These are phyloP conservation scores for Torymus aiolomorphi DNA, from an alignment of 2,888 invertebrate species.

Conservation along the genomic window DNA sequence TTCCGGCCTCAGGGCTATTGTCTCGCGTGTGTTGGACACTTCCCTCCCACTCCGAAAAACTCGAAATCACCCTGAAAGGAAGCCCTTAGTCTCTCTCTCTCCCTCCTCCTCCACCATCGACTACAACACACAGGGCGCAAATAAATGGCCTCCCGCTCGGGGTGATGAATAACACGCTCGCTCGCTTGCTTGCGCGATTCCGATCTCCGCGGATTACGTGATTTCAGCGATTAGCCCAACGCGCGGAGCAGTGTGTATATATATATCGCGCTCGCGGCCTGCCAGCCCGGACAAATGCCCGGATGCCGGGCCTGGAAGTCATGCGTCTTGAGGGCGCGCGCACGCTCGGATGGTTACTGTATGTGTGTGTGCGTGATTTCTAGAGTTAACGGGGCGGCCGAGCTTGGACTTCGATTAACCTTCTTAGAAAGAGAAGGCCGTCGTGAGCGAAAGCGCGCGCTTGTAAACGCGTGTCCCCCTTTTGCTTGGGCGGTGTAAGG, in stretches of 20 bases:
- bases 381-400: slow-evolving; percentile 30
- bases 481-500: too few relatives aligned
- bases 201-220: slow-evolving; percentile 59
- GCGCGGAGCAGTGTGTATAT: slow-evolving; percentile 66
- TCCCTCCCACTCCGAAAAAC: too few relatives aligned
- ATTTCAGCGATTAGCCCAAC: slow-evolving; percentile 58
- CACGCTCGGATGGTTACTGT: background rate
- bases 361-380: background rate
- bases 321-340: slow-evolving; percentile 70
- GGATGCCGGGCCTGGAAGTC: slow-evolving; percentile 75
- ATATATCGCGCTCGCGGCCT: slow-evolving; percentile 46
- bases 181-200: slow-evolving; percentile 28
- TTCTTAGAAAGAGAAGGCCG: slow-evolving; percentile 2
- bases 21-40: too few relatives aligned
- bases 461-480: too few relatives aligned
- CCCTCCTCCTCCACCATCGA: background rate
- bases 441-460: too few relatives aligned
- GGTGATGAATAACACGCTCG: too few relatives aligned
- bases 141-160: too few relatives aligned
- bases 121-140: too few relatives aligned
- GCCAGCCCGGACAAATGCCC: slow-evolving; percentile 75
- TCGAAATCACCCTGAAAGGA: slow-evolving; percentile 3
- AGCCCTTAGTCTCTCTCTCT: background rate
- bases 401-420: slow-evolving; percentile 49
- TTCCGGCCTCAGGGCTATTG: too few relatives aligned